These are phyloP conservation scores for Gasteruption jaculator DNA, from an alignment of 2,888 invertebrate species.

Conservation along the genomic window DNA sequence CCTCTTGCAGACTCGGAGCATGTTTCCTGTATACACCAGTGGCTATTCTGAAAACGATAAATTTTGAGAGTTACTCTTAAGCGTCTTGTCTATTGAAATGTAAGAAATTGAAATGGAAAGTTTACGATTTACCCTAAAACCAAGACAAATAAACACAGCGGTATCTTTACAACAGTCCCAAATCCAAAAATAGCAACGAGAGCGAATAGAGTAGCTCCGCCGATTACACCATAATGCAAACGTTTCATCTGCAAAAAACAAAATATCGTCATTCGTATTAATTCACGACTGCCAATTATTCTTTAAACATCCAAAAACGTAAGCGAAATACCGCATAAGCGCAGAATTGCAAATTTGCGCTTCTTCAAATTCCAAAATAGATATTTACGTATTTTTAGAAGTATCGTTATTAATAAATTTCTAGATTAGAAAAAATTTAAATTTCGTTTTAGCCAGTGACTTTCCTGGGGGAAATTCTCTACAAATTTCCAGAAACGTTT, in stretches of 20 bases:
- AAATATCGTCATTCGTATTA: slow-evolving; percentile 1
- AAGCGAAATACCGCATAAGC: no score
- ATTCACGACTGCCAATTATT: slow-evolving; percentile 1
- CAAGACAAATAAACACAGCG: slow-evolving; percentile 37
- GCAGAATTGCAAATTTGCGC: no score
- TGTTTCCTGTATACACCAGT: slow-evolving; percentile 45
- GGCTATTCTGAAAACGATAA: slow-evolving; percentile 33
- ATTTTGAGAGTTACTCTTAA: slow-evolving; percentile 11
- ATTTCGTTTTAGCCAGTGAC: no score
- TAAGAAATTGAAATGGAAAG: background rate
- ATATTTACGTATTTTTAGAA: no score
- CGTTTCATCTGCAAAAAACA: slow-evolving; percentile 46
- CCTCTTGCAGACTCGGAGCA: slow-evolving; percentile 38
- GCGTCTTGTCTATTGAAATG: slow-evolving; percentile 1
- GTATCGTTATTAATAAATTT: no score
- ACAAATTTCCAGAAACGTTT: no score
- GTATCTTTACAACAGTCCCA: slow-evolving; percentile 38
- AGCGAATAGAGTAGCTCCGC: slow-evolving; percentile 39
- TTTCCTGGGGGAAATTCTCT: no score
- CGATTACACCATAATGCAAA: slow-evolving; percentile 40
- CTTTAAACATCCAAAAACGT: background rate
- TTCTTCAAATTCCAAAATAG: no score
- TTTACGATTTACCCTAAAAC: slow-evolving; percentile 38
- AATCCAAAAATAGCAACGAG: slow-evolving; percentile 41
- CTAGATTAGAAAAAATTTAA: no score